Base-by-base conservation (phyloP, 2,113 vertebrate genomes). In the Romanogobio albipinnatus region DNA sequence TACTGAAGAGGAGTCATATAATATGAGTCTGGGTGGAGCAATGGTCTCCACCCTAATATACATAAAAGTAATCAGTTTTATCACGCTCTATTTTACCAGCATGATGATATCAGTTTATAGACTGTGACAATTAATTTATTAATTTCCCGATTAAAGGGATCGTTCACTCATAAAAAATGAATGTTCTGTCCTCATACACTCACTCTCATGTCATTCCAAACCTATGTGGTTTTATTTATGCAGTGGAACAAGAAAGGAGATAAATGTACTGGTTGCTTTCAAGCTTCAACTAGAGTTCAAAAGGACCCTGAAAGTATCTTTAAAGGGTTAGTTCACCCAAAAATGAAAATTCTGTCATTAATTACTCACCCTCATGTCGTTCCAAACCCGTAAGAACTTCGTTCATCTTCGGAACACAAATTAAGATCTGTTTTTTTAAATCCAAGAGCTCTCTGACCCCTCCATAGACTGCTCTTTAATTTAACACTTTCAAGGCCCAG, bases 11-110 rank as follows among this genome's bases (percentile, higher is more conserved):
- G 13, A 4, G n/a, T 62, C 77, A 47, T 29, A n/a, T n/a, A 79
- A 62, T 62, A 62, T 1, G 39, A 29, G 58, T 80, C 39, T 80
- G 58, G 58, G 79, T 81, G 24, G 61, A 81, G 26, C 26, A 49
- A 5, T 64, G 77, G 15, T 81, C 5, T 47, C 75, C 45, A 36
- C 45, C 17, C 6, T 81, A 24, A 49, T 15, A 24, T 26, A 14
- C 5, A 49, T 6, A 49, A 9, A 70, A 39, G 33, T 17, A 53
- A 17, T 53, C 14, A 6, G 17, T 19, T 56, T 70, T 70, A 39
- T 68, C 33, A 17, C 19, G 17, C 66, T 70, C 5, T 70, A 22
- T 70, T 39, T 43, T 43, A 43, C 22, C 19, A 43, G 66, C 36
- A 43, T 71, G 17, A 13, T 71, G 66, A 70, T 17, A 43, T 43